Evolutionary conservation across 2,888 invertebrate species (phyloP), one percentile per base, ranked within the genome.

Genomic region (Morpho achilles): DNA sequence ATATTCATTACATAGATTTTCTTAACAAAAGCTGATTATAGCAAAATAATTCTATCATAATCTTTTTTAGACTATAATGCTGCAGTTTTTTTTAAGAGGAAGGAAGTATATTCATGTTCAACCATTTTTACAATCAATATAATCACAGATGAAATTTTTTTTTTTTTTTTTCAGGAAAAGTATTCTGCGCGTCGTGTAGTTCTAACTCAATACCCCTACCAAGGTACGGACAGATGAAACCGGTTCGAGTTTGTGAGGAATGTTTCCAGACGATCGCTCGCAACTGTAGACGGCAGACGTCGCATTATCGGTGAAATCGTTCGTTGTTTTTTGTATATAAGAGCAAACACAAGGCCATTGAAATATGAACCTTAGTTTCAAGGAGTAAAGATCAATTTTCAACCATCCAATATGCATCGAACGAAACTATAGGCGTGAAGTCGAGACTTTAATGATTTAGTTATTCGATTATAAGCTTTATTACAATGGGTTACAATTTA

Each of bases 161-260:
- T n/a, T n/a, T n/a, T n/a, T n/a, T n/a, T n/a, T n/a, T n/a, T 55
- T 3, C 81, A 91, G 91, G 91, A 44, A 94, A 97, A 92, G 97
- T 98, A 47, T 98, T 98, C 84, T 99, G 98, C 86, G 96, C 96
- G 1, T 94, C 96, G 50, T 99, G 98, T 88, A 98, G 98, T 69
- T 95, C 96, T 51, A 97, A 98, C 81, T 96, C 96, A 64, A 96
- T 98, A 59, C 97, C 98, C 32, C 88, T 99, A 70, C 98, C 98
- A 8, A 96, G 97, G 76, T 98, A 94, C 84, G 98, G 98, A 1
- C 96, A 98, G 74, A 90, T 94, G 69, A 98, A 97, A 79, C 98
- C 98, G 7, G 98, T 98, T 5, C 94, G 98, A 45, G 98, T 99
- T 44, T 99, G 98, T 86, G 96, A 97, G 77, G 94, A 95, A 72